Percentiles rank a stretch among this genome's conserved stretches.
Evolutionary conservation across 2,888 invertebrate species (phyloP).

Genomic region (Drosophila austrosaltans): DNA sequence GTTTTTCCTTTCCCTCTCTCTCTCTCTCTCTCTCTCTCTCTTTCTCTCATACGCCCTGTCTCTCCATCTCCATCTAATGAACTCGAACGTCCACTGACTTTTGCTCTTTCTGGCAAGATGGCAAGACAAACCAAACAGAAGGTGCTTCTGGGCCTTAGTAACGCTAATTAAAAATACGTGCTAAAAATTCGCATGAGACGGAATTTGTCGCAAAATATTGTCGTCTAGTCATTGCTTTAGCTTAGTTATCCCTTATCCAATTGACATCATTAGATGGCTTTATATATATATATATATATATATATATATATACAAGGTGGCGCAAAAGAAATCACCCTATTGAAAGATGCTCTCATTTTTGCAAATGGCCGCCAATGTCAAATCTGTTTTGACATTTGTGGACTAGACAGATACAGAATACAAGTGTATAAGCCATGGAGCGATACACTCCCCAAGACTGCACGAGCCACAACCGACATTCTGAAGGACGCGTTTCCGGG

Average conservation of each 20-base stretch:
- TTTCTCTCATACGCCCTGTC: slow-evolving; percentile 5
- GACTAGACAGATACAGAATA: too few species aligned
- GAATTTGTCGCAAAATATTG: slow-evolving; percentile 14
- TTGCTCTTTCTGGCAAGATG: slow-evolving; percentile 26
- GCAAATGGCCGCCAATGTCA: too few species aligned
- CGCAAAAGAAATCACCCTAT: too few species aligned
- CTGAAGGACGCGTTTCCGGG: too few species aligned
- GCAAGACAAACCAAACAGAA: slow-evolving; percentile 16
- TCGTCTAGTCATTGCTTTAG: slow-evolving; percentile 15
- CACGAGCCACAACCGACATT: too few species aligned
- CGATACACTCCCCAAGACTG: too few species aligned
- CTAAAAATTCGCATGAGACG: slow-evolving; percentile 55
- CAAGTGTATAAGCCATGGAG: too few species aligned
- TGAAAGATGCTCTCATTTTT: too few species aligned
- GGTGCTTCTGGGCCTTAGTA: slow-evolving; percentile 53
- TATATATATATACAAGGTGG: too few species aligned
- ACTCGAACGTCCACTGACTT: slow-evolving; percentile 33
- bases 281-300: neutral
- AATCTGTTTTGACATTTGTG: too few species aligned
- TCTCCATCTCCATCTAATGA: slow-evolving; percentile 13
- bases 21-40: neutral
- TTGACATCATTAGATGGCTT: slow-evolving; percentile 24
- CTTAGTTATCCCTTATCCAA: slow-evolving; percentile 22
- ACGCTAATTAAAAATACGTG: slow-evolving; percentile 75
- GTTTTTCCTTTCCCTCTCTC: slow-evolving; percentile 16